phyloP scores from a whole-genome alignment of 2,888 invertebrate genomes.

The Oxystoma pomonae region DNA sequence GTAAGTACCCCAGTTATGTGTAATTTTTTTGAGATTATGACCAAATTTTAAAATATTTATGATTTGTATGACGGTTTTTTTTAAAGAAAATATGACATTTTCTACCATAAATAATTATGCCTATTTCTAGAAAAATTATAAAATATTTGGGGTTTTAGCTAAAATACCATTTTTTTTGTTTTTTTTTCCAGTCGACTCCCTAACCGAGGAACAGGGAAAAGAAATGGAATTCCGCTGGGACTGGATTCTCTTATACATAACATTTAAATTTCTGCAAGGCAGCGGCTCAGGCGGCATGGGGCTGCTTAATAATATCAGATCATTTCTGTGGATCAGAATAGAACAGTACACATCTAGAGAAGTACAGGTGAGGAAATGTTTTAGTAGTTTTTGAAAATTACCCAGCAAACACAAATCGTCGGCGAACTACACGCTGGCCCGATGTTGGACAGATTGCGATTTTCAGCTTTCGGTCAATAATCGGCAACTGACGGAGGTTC shows the following conservation, averaged over 20 bases:
- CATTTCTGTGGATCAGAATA: constrained; percentile 91
- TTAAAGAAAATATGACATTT: neutral
- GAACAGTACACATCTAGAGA: constrained; percentile 95
- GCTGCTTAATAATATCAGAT: constrained; percentile 83
- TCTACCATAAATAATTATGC: neutral
- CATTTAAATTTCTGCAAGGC: constrained; percentile 91
- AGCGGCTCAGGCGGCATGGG: constrained; percentile 93
- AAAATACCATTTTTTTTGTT: too few species aligned
- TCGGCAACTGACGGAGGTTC: too few species aligned
- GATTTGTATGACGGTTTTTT: too few species aligned
- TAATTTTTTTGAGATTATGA: too few species aligned
- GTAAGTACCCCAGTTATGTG: constrained; percentile 52
- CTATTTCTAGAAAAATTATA: too few species aligned
- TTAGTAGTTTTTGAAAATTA: too few species aligned
- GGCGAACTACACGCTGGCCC: too few species aligned
- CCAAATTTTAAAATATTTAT: too few species aligned
- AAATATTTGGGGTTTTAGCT: too few species aligned
- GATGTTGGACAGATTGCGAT: too few species aligned
- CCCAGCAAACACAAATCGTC: too few species aligned
- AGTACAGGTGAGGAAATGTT: constrained; percentile 67
- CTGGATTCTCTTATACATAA: constrained; percentile 79
- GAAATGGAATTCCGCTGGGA: constrained; percentile 78
- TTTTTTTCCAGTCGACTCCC: constrained; percentile 70
- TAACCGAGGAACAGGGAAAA: constrained; percentile 43
- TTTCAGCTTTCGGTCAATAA: too few species aligned